Evolutionary conservation across 2,113 vertebrate species (phyloP), one percentile per base, ranked within the genome.

Genomic region (Oceanites oceanicus): DNA sequence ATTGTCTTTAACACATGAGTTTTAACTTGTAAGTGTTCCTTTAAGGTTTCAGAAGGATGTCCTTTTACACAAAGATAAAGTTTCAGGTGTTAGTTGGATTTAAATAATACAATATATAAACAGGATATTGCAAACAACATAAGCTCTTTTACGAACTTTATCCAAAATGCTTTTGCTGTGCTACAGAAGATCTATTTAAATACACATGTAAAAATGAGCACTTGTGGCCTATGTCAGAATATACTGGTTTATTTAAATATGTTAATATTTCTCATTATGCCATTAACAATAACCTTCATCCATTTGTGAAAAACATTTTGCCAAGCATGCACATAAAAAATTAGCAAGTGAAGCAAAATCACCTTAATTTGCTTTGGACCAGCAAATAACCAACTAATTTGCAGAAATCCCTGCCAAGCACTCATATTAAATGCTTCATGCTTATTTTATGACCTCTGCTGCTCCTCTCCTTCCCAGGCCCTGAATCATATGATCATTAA

Each of bases 401-500:
- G 99, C 98, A 98, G 98, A 99, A 98, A 98, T 98, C 97, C 98
- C 98, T 99, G 99, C 98, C 99, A 98, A 98, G 98, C 98, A 97
- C 98, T 98, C 98, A 98, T 99, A 99, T 99, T 99, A 99, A 99
- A 99, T 98, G 98, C 98, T 98, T 98, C 98, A 98, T 98, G 99
- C 98, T 99, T 99, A 99, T 99, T 99, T 98, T 98, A 98, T 99
- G 99, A 99, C 99, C 99, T 99, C 98, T 98, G 98, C 98, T 99
- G 98, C 98, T 98, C 98, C 98, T 98, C 98, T 98, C 98, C 98
- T 98, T 98, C 98, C 98, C 95, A 96, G 97, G 98, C 99, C 99
- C 99, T 98, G 98, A 99, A 99, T 99, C 99, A 99, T 98, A 99
- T 99, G 99, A 99, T 99, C 99, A 99, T 99, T 99, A 99, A 99